These are phyloP conservation scores for Pteronura brasiliensis DNA, from an alignment of 2,113 vertebrate species.

Conservation along the genomic window DNA sequence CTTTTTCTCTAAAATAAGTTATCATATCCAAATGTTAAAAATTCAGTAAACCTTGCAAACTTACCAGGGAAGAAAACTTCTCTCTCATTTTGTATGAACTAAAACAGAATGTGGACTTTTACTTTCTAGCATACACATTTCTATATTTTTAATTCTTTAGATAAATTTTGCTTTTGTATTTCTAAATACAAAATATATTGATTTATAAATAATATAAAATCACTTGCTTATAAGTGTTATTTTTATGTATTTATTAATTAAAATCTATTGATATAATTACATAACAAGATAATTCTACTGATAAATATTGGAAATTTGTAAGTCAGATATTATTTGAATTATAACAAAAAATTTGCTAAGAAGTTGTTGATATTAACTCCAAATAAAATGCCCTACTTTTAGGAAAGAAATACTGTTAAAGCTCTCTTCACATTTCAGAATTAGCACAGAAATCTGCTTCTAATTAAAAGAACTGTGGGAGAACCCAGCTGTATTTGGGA, in stretches of 20 bases:
- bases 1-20: background rate
- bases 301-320: background rate
- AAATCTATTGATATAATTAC: background rate
- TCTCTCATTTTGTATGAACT: background rate
- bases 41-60: background rate
- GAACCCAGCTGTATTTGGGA: constrained; percentile 62
- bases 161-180: background rate
- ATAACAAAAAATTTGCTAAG: background rate
- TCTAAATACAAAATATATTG: background rate
- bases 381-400: constrained; percentile 35
- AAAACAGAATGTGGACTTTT: background rate
- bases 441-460: constrained; percentile 69
- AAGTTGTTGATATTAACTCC: background rate
- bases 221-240: background rate
- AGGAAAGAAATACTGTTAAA: constrained; percentile 38
- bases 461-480: constrained; percentile 64
- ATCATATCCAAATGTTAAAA: background rate
- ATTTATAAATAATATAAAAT: background rate
- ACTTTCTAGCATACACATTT: background rate
- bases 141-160: background rate
- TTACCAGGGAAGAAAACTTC: background rate
- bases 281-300: background rate
- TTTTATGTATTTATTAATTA: background rate
- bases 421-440: constrained; percentile 42
- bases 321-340: background rate